phyloP scores from a whole-genome alignment of 35 echinoderm and acorn worm species.

The Amphiura filiformis region DNA sequence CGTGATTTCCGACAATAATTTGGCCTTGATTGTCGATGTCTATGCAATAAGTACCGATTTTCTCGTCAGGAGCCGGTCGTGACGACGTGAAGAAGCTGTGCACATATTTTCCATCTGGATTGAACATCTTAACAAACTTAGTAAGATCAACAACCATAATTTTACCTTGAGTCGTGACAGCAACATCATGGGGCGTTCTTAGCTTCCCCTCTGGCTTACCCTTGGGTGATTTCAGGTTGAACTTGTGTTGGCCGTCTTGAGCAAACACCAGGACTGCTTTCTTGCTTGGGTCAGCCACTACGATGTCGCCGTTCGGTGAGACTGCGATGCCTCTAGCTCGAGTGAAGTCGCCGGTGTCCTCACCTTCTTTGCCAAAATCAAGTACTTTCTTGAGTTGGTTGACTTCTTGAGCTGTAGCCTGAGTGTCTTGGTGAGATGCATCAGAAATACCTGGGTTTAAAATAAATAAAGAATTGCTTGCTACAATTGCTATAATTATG shows the following conservation, averaged over 20 bases:
- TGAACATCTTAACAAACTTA: not conserved
- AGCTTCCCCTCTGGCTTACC: not conserved
- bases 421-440: not conserved
- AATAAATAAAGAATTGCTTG: no score
- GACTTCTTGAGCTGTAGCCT: not conserved
- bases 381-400: not conserved
- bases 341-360: not conserved
- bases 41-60: slow-evolving; percentile 6
- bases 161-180: not conserved
- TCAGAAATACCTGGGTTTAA: not conserved
- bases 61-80: not conserved
- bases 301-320: not conserved
- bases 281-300: not conserved
- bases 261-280: not conserved
- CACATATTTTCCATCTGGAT: not conserved
- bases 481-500: no score
- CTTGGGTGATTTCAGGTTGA: not conserved
- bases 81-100: not conserved
- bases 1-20: not conserved
- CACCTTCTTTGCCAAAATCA: not conserved
- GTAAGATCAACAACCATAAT: not conserved
- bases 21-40: not conserved
- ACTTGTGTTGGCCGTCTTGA: not conserved
- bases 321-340: not conserved
- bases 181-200: not conserved